Evolutionary conservation across 1,140 invertebrate species (phyloP).

Genomic region (Ooceraea biroi): DNA sequence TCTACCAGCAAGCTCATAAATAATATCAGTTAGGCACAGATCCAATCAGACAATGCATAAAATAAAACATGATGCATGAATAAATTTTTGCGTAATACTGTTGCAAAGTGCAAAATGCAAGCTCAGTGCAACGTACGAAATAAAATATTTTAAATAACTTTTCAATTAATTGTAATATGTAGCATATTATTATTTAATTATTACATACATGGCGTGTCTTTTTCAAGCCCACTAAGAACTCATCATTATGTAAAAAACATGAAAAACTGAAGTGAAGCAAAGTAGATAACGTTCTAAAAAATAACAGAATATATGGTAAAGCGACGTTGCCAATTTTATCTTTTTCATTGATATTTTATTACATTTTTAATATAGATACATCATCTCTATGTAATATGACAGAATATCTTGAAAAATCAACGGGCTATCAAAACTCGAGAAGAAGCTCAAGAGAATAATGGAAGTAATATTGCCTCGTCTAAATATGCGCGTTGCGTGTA

Average conservation of each 20-base stretch:
- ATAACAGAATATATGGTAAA: no score
- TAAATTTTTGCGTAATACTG: neutral
- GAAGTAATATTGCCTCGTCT: conserved; percentile 1
- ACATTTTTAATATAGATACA: neutral
- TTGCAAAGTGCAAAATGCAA: conserved; percentile 2
- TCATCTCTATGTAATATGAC: neutral
- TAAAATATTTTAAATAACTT: conserved; percentile 22
- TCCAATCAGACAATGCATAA: neutral
- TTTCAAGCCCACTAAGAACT: no score
- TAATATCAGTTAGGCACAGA: neutral
- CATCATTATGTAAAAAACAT: no score
- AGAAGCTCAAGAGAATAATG: conserved; percentile 1
- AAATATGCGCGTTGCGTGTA: conserved; percentile 13
- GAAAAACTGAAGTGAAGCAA: no score
- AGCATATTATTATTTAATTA: no score
- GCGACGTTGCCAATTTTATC: neutral
- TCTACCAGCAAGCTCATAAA: conserved; percentile 24
- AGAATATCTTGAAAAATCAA: conserved; percentile 12
- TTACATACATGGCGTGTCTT: no score
- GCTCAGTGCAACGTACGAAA: neutral
- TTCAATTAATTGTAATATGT: no score
- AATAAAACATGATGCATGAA: neutral
- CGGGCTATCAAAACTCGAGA: neutral
- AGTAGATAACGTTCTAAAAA: no score
- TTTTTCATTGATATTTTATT: neutral